phyloP scores from a whole-genome alignment of 2,113 vertebrate genomes.

The Cyanistes caeruleus region DNA sequence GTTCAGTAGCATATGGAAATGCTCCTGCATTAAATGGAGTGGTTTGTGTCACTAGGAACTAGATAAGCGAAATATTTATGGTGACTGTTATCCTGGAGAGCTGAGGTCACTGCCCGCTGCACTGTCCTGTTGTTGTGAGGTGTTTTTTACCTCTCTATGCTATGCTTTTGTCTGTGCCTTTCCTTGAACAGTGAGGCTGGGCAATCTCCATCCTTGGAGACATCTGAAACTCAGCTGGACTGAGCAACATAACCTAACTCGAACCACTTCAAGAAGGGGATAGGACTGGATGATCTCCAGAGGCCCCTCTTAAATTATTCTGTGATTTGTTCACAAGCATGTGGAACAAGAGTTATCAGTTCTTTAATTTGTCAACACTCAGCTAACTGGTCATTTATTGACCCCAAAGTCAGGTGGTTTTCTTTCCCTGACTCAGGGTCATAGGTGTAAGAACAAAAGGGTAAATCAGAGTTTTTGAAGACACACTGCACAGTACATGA shows the following conservation, averaged over 20 bases:
- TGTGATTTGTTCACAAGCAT: neutral
- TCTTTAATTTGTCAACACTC: neutral
- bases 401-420: neutral
- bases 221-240: neutral
- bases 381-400: neutral
- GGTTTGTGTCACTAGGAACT: neutral
- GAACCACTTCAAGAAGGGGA: neutral
- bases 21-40: neutral
- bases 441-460: neutral
- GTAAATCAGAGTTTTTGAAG: neutral
- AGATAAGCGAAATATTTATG: neutral
- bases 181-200: neutral
- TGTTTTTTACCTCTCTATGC: fast-evolving
- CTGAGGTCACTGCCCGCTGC: neutral
- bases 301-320: neutral
- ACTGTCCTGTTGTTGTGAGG: neutral
- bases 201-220: neutral
- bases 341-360: neutral
- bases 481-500: neutral
- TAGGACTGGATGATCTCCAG: neutral
- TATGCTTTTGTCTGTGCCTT: neutral
- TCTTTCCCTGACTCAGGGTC: neutral
- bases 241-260: neutral
- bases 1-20: neutral
- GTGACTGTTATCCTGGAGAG: neutral